Conservation (phyloP, 2,113 vertebrate genomes). For the Eulemur rufifrons region DNA sequence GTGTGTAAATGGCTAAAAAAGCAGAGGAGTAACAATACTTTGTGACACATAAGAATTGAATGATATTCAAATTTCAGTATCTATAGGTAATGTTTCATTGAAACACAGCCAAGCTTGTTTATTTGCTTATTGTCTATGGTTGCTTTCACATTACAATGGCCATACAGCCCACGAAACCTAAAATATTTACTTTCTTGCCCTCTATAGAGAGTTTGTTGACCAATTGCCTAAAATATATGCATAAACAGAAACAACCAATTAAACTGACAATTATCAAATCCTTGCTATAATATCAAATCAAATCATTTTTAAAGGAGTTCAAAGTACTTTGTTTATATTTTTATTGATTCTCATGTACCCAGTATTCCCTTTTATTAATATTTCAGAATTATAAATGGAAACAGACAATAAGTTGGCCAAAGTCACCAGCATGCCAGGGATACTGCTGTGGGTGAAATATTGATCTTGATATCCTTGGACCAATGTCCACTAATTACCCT, state of each 20-base stretch:
- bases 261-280: background rate
- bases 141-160: background rate
- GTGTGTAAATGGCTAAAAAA: background rate
- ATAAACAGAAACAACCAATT: background rate
- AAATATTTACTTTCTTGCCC: background rate
- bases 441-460: background rate
- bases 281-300: background rate
- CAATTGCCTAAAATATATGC: background rate
- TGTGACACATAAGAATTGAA: background rate
- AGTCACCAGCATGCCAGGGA: background rate
- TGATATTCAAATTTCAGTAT: background rate
- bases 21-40: background rate
- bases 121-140: background rate
- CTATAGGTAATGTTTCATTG: background rate
- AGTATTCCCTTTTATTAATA: background rate
- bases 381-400: background rate
- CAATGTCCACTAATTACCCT: background rate
- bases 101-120: background rate
- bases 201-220: background rate
- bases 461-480: background rate
- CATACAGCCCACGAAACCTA: no score
- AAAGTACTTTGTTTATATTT: background rate
- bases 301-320: background rate
- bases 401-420: background rate
- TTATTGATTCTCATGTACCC: background rate